Percentiles rank a stretch among this genome's conserved stretches.
Conservation (phyloP, 2,888 invertebrate species). For the Torymus texanus region DNA sequence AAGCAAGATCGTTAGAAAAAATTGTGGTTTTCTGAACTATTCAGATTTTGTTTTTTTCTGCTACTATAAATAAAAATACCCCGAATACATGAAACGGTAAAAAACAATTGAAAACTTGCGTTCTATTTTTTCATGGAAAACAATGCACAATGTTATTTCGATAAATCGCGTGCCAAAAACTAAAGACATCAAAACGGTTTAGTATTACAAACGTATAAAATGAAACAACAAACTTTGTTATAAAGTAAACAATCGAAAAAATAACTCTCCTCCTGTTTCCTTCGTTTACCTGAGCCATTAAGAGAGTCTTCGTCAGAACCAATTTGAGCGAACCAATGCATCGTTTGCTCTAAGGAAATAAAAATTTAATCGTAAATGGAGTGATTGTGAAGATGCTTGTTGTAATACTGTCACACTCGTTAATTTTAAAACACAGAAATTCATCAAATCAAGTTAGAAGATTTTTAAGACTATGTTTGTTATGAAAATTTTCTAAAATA, state of each 20-base stretch:
- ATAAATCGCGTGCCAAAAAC: neutral
- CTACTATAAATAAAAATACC: too few relatives aligned
- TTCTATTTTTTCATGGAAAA: too few relatives aligned
- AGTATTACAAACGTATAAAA: slow-evolving; percentile 11
- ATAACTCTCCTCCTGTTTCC: neutral
- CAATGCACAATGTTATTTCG: too few relatives aligned
- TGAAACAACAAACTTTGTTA: neutral
- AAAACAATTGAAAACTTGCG: too few relatives aligned
- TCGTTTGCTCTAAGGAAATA: slow-evolving; percentile 70
- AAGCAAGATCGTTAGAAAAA: too few relatives aligned
- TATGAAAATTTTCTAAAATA: too few relatives aligned
- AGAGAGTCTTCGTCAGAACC: slow-evolving; percentile 68
- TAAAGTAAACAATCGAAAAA: neutral
- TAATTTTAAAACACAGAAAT: neutral
- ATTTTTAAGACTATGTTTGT: too few relatives aligned
- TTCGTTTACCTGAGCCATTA: slow-evolving; percentile 68
- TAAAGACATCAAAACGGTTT: slow-evolving; percentile 1
- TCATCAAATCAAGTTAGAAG: too few relatives aligned
- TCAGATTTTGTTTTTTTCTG: too few relatives aligned
- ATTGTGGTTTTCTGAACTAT: too few relatives aligned
- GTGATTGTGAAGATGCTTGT: neutral
- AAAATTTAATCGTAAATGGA: slow-evolving; percentile 33
- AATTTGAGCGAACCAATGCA: slow-evolving; percentile 74
- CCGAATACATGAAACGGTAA: too few relatives aligned
- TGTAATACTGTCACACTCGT: neutral